These are phyloP conservation scores for Drosophila sulfurigaster DNA, from an alignment of 1,140 invertebrate species.

Conservation along the genomic window DNA sequence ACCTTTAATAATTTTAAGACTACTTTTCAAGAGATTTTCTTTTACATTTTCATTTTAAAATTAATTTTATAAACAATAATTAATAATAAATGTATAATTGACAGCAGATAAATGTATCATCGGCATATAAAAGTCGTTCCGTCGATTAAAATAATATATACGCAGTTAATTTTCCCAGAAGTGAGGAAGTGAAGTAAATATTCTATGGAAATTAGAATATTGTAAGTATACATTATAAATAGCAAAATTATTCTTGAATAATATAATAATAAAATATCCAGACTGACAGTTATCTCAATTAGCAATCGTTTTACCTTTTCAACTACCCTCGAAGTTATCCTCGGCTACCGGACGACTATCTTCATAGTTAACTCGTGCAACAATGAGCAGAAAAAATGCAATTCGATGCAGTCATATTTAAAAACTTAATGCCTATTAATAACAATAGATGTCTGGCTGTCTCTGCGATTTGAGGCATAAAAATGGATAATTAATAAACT, in stretches of 20 bases:
- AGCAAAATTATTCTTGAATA: neutral
- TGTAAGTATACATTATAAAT: neutral
- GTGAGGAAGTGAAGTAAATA: too few relatives aligned
- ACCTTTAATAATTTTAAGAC: too few relatives aligned
- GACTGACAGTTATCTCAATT: conserved; percentile 26
- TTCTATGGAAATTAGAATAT: neutral
- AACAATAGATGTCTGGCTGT: conserved; percentile 64
- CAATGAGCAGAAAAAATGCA: conserved; percentile 17
- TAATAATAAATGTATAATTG: too few relatives aligned
- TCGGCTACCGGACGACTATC: neutral
- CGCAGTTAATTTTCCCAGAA: too few relatives aligned
- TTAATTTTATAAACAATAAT: too few relatives aligned
- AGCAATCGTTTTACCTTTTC: conserved; percentile 1
- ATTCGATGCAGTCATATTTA: conserved; percentile 61
- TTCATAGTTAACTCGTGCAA: neutral
- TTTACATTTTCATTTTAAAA: too few relatives aligned
- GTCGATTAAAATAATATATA: too few relatives aligned
- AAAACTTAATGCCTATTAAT: conserved; percentile 53
- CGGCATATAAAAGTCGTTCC: too few relatives aligned
- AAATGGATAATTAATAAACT: conserved; percentile 81
- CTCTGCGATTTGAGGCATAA: conserved; percentile 55
- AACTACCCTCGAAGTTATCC: conserved; percentile 3
- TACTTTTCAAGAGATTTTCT: too few relatives aligned
- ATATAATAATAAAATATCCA: conserved; percentile 8
- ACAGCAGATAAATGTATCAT: too few relatives aligned